phyloP scores from a whole-genome alignment of 2,113 vertebrate genomes.

The Thalassoma bifasciatum region DNA sequence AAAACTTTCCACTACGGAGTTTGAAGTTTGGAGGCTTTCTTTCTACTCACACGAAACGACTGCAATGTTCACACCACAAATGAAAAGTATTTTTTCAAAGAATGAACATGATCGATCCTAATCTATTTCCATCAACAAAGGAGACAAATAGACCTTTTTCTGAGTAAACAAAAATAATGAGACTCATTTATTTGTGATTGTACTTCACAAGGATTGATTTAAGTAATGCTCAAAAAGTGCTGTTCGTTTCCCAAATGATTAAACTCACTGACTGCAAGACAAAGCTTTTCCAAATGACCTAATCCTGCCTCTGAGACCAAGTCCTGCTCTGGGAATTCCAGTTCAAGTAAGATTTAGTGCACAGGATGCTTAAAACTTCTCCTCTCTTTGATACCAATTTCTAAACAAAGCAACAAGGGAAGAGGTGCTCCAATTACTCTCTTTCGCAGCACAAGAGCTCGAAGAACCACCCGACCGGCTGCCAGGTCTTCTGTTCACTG shows the following conservation, averaged over 20 bases:
- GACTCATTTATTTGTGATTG: neutral
- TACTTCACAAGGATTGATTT: conserved; percentile 19
- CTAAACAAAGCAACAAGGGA: conserved; percentile 47
- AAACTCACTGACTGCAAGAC: conserved; percentile 22
- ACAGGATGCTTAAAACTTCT: conserved; percentile 35
- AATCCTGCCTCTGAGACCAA: conserved; percentile 20
- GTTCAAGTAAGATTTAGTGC: conserved; percentile 34
- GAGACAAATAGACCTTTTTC: too few species aligned
- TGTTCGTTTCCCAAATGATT: conserved; percentile 17
- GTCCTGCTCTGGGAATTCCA: conserved; percentile 31
- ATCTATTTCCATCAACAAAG: too few species aligned
- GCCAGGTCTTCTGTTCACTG: conserved; percentile 39
- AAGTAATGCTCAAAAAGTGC: neutral
- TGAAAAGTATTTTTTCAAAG: too few species aligned
- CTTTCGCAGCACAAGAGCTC: conserved; percentile 52
- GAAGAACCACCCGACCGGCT: conserved; percentile 38
- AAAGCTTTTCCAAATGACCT: conserved; percentile 39
- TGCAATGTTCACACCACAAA: too few species aligned
- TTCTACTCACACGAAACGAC: neutral
- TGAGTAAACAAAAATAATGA: too few species aligned
- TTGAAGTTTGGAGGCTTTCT: too few species aligned
- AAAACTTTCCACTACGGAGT: neutral
- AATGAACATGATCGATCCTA: too few species aligned
- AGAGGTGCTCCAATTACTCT: conserved; percentile 64
- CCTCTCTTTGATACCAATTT: conserved; percentile 53